phyloP scores from a whole-genome alignment of 2,797 vertebrate genomes.

The Enteromius paludinosus region DNA sequence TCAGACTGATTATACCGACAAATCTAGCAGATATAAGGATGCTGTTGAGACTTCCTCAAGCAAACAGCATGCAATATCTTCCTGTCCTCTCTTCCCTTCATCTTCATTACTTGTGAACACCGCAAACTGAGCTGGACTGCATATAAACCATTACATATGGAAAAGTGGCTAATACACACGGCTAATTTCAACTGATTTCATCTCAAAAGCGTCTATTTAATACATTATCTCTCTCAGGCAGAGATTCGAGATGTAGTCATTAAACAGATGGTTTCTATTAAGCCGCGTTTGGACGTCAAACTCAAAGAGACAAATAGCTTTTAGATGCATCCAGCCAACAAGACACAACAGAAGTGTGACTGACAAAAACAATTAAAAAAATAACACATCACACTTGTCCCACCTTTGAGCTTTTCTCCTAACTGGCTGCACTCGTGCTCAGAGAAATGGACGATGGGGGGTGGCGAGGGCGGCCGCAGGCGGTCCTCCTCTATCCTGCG shows the following conservation, averaged over 20 bases:
- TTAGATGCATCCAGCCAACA: constrained; percentile 13
- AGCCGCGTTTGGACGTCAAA: constrained; percentile 47
- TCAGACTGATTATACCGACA: background rate
- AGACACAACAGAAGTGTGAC: background rate
- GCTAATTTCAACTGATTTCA: constrained; percentile 13
- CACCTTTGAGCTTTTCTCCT: constrained; percentile 94
- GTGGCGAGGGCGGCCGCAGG: constrained; percentile 88
- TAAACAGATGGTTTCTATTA: constrained; percentile 60
- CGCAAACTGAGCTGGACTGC: background rate
- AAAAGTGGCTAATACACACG: background rate
- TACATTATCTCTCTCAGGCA: constrained; percentile 8
- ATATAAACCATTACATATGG: background rate
- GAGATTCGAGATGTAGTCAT: constrained; percentile 28
- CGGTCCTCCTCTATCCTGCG: constrained; percentile 89
- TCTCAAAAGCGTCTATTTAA: background rate
- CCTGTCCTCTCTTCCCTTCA: background rate
- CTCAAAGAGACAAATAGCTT: constrained; percentile 46
- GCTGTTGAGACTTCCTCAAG: constrained; percentile 11
- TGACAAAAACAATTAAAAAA: constrained; percentile 6
- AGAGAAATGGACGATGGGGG: constrained; percentile 92
- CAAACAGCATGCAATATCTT: background rate
- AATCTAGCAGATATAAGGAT: background rate
- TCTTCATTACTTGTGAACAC: background rate
- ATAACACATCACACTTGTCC: background rate
- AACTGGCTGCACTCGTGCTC: constrained; percentile 92